A percentile compares a stretch with the other conserved stretches of the same genome.
Evolutionary conservation across 2,888 invertebrate genomes (phyloP).

Genomic region (Cantharis flavilabris): DNA sequence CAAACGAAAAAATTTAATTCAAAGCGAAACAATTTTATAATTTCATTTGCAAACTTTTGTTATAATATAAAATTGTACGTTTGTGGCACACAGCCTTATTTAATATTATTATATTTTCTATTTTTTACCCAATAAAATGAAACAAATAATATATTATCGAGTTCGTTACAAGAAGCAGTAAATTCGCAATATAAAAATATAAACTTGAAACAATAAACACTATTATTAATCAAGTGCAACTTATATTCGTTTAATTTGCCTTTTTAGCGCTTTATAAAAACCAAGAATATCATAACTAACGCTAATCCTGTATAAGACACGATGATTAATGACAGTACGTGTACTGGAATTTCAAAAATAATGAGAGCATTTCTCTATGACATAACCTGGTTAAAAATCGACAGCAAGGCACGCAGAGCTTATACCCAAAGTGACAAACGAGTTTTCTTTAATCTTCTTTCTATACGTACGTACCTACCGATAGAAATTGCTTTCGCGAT

Average conservation of each 20-base stretch:
- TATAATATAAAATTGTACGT: not conserved
- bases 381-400: slow-evolving; percentile 10
- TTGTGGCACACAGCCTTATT: not conserved
- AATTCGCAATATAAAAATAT: not conserved
- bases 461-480: not conserved
- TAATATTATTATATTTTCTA: not conserved
- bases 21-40: not conserved
- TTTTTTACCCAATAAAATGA: not conserved
- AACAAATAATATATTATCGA: not conserved
- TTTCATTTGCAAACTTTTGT: not conserved
- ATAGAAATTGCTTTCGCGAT: not conserved
- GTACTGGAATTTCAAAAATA: slow-evolving; percentile 8
- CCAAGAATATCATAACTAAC: slow-evolving; percentile 2
- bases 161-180: not conserved
- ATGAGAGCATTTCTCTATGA: slow-evolving; percentile 11
- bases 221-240: not conserved
- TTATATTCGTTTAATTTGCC: not conserved
- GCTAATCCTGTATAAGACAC: slow-evolving; percentile 9
- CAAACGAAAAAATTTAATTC: not conserved
- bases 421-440: slow-evolving; percentile 6
- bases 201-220: not conserved
- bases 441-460: slow-evolving; percentile 7
- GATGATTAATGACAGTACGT: slow-evolving; percentile 15
- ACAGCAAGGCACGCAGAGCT: slow-evolving; percentile 12
- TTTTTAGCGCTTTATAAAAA: not conserved